These are phyloP conservation scores for Poecilia picta DNA, from an alignment of 2,797 vertebrate species.

Conservation along the genomic window DNA sequence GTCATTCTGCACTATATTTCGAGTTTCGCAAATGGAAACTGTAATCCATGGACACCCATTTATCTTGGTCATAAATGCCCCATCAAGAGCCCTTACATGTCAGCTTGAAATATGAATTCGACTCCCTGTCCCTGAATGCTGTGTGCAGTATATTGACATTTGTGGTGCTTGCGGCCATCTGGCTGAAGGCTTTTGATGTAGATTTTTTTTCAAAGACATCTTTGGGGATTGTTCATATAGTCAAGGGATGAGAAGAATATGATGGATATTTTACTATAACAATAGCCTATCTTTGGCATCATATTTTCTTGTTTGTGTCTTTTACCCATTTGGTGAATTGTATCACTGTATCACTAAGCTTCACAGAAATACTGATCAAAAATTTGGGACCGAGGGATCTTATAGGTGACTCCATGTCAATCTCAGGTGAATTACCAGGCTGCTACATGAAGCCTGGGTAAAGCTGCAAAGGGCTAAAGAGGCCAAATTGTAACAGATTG, in stretches of 20 bases:
- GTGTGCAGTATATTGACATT: slow-evolving; percentile 63
- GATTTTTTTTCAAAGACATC: slow-evolving; percentile 59
- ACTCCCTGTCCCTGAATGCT: slow-evolving; percentile 66
- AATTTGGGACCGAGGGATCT: slow-evolving; percentile 48
- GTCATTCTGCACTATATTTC: slow-evolving; percentile 22
- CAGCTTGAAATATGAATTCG: slow-evolving; percentile 75
- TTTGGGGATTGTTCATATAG: slow-evolving; percentile 55
- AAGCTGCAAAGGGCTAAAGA: slow-evolving; percentile 37
- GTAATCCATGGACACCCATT: slow-evolving; percentile 64
- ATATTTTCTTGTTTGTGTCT: slow-evolving; percentile 52
- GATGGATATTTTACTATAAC: slow-evolving; percentile 59
- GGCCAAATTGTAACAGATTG: slow-evolving; percentile 77
- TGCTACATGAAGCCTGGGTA: slow-evolving; percentile 28
- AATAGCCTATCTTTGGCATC: slow-evolving; percentile 59
- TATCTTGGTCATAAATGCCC: slow-evolving; percentile 69
- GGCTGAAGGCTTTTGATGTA: slow-evolving; percentile 63
- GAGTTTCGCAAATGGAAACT: slow-evolving; percentile 44
- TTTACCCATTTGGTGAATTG: slow-evolving; percentile 63
- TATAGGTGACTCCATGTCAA: slow-evolving; percentile 48
- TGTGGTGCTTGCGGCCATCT: slow-evolving; percentile 49
- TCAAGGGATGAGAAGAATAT: slow-evolving; percentile 60
- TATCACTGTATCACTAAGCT: slow-evolving; percentile 24
- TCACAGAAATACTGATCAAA: slow-evolving; percentile 53
- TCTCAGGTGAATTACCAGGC: slow-evolving; percentile 54
- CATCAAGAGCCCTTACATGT: slow-evolving; percentile 67